Percentiles rank a stretch among this genome's conserved stretches.
These are phyloP conservation scores for Monochamus alternatus DNA, from an alignment of 2,888 invertebrate species.

Conservation along the genomic window DNA sequence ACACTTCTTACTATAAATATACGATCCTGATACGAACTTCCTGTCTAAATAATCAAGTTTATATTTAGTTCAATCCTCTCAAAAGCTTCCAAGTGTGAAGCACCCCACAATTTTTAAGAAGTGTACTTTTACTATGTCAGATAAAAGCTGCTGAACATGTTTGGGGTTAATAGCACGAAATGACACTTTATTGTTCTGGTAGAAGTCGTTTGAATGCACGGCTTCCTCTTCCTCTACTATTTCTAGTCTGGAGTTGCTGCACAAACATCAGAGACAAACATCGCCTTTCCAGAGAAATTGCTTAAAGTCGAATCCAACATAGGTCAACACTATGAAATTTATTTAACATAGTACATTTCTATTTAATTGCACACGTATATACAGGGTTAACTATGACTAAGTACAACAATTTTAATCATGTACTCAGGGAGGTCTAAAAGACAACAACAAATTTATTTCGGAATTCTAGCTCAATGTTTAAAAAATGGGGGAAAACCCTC, in stretches of 20 bases:
- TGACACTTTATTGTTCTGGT: slow-evolving; percentile 15
- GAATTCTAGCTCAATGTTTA: too few relatives aligned
- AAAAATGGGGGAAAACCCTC: too few relatives aligned
- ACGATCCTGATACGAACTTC: neutral
- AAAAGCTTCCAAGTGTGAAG: slow-evolving; percentile 7
- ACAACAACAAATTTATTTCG: too few relatives aligned
- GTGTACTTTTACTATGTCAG: slow-evolving; percentile 9
- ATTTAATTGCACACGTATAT: too few relatives aligned
- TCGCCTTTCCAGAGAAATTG: too few relatives aligned
- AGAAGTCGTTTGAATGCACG: slow-evolving; percentile 3
- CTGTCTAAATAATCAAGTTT: neutral
- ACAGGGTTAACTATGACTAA: too few relatives aligned
- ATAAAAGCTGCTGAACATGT: slow-evolving; percentile 11
- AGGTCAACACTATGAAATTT: too few relatives aligned
- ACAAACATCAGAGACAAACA: neutral
- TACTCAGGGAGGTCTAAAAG: too few relatives aligned
- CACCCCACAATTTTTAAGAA: slow-evolving; percentile 19
- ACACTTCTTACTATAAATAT: neutral
- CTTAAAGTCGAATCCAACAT: too few relatives aligned
- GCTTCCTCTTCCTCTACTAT: slow-evolving; percentile 18
- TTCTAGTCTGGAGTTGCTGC: slow-evolving; percentile 11
- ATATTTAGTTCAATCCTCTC: neutral
- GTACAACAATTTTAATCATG: too few relatives aligned
- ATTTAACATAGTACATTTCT: too few relatives aligned
- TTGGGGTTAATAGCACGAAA: slow-evolving; percentile 16